Conservation (phyloP, 2,888 invertebrate species). For the Harmothoe impar region DNA sequence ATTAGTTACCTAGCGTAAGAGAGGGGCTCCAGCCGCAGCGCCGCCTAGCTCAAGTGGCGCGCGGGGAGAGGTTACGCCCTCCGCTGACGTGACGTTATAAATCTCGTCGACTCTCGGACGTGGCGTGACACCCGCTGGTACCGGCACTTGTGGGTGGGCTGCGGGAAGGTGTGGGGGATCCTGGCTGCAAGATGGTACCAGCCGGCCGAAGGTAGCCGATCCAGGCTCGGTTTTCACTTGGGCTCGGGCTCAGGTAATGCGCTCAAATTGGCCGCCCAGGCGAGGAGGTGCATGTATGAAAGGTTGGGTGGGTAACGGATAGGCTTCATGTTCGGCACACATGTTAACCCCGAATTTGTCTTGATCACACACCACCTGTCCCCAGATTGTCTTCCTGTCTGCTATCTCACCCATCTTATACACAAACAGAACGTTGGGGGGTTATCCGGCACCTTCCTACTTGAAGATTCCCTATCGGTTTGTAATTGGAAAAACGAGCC, state of each 20-base stretch:
- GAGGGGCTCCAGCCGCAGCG: neutral
- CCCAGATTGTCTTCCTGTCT: neutral
- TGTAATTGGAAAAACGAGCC: too few relatives aligned
- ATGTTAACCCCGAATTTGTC: constrained; percentile 55
- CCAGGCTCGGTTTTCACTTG: constrained; percentile 28
- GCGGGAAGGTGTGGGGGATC: constrained; percentile 1
- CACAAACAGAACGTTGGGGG: neutral
- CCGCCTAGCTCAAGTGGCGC: neutral
- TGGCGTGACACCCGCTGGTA: constrained; percentile 55
- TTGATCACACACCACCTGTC: constrained; percentile 56
- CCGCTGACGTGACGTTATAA: constrained; percentile 49
- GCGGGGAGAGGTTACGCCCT: neutral
- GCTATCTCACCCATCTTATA: neutral
- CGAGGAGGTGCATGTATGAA: constrained; percentile 28
- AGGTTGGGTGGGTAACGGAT: constrained; percentile 21
- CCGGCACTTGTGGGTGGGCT: neutral
- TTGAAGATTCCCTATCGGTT: too few relatives aligned
- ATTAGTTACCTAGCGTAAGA: constrained; percentile 30
- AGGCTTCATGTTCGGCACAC: constrained; percentile 44
- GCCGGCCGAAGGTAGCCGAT: constrained; percentile 39
- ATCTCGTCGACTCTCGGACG: constrained; percentile 53
- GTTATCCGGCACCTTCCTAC: too few relatives aligned
- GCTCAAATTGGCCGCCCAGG: constrained; percentile 24
- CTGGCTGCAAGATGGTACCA: constrained; percentile 28
- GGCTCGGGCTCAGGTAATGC: neutral